Evolutionary conservation across 2,797 vertebrate species (phyloP).

Genomic region (Peromyscus melanophrys): DNA sequence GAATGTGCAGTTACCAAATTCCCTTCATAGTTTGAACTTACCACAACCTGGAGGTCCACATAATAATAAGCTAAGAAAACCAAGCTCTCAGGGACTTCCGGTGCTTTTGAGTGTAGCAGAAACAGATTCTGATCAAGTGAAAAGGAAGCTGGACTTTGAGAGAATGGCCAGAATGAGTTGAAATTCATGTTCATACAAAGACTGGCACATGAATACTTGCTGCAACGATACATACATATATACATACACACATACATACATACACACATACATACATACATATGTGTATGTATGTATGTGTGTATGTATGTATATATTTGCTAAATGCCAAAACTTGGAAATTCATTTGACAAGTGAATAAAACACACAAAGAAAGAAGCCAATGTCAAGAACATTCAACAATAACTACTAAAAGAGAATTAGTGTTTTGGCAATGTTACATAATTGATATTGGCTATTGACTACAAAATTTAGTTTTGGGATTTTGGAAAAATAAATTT

Average conservation of each 20-base stretch:
- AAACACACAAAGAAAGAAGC: not conserved
- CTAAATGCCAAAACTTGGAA: not conserved
- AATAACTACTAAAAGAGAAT: not conserved
- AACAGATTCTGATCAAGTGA: not conserved
- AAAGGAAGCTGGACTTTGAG: not conserved
- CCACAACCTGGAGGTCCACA: not conserved
- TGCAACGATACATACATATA: not conserved
- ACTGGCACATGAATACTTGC: not conserved
- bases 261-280: no score
- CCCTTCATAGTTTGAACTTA: not conserved
- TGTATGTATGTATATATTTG: not conserved
- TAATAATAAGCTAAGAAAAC: slow-evolving; percentile 26
- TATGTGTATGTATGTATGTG: no score
- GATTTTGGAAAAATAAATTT: not conserved
- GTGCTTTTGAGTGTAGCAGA: not conserved
- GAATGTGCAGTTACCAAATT: not conserved
- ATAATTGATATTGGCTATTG: not conserved
- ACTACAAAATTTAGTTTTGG: not conserved
- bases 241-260: no score
- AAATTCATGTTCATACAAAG: not conserved
- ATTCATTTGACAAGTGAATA: not conserved
- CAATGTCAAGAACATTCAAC: not conserved
- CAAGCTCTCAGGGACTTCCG: not conserved
- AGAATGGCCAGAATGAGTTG: not conserved
- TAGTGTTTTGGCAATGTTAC: not conserved